Conservation (phyloP, 2,113 vertebrate species). For the Oncorhynchus masou region DNA sequence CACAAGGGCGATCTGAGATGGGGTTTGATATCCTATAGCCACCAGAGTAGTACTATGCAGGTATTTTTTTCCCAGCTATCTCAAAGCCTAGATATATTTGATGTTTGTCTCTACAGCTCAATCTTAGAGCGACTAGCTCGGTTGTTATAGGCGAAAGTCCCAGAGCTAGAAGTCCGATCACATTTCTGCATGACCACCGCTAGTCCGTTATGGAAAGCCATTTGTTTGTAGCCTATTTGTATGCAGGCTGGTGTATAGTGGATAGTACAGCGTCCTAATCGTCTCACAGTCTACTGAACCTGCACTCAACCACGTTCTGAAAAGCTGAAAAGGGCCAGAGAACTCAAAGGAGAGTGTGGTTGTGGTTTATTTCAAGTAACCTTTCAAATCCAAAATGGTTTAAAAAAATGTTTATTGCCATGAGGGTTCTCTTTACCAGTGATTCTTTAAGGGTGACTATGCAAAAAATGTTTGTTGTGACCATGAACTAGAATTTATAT, state of each 20-base stretch:
- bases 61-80: background rate
- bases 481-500: too few relatives aligned
- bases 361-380: constrained; percentile 1
- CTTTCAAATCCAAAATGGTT: background rate
- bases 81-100: background rate
- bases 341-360: constrained; percentile 24
- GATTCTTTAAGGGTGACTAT: too few relatives aligned
- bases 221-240: constrained; percentile 39
- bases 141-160: background rate
- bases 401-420: background rate
- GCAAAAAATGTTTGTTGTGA: too few relatives aligned
- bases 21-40: too few relatives aligned
- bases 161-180: constrained; percentile 42
- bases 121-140: background rate
- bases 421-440: background rate
- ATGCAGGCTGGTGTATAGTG: constrained; percentile 35
- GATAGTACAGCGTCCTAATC: constrained; percentile 19
- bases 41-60: background rate
- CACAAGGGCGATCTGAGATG: too few relatives aligned
- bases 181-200: constrained; percentile 45
- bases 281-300: constrained; percentile 37
- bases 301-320: background rate
- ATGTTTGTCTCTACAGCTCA: background rate
- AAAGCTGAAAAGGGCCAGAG: background rate
- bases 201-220: constrained; percentile 10